Percentiles rank a stretch among this genome's conserved stretches.
Conservation (phyloP, 2,888 invertebrate genomes). For the Microplitis manilae region DNA sequence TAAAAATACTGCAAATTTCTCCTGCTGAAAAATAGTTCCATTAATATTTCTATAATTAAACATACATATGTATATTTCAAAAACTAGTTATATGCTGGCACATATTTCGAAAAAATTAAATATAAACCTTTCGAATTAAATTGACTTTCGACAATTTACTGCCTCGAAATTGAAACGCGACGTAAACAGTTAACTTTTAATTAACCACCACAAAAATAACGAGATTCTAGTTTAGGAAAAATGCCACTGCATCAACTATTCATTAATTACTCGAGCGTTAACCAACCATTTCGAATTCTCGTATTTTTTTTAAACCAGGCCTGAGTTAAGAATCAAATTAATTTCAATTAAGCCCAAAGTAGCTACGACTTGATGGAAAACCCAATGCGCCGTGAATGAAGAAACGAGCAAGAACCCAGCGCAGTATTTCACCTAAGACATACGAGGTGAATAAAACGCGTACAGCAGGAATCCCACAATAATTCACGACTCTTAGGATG, state of each 20-base stretch:
- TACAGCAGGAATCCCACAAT: not conserved
- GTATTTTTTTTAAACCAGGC: too few species aligned
- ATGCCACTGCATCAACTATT: not conserved
- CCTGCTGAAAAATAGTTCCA: too few species aligned
- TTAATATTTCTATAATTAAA: too few species aligned
- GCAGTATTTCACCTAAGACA: not conserved
- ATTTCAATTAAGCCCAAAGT: not conserved
- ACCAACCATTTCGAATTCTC: too few species aligned
- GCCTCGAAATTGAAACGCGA: not conserved
- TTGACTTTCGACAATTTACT: not conserved
- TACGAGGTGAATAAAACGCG: not conserved
- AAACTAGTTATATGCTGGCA: not conserved
- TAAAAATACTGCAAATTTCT: too few species aligned
- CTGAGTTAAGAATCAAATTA: not conserved
- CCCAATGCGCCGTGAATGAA: not conserved
- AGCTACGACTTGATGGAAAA: too few species aligned
- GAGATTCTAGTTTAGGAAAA: not conserved
- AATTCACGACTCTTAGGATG: slow-evolving; percentile 21
- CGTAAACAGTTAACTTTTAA: not conserved
- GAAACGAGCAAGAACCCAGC: not conserved
- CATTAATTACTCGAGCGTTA: not conserved
- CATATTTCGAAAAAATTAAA: not conserved
- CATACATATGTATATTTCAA: not conserved
- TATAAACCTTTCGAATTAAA: not conserved
- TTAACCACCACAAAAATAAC: not conserved